Base-by-base conservation (phyloP, 2,888 invertebrate genomes). In the Amiota communis region DNA sequence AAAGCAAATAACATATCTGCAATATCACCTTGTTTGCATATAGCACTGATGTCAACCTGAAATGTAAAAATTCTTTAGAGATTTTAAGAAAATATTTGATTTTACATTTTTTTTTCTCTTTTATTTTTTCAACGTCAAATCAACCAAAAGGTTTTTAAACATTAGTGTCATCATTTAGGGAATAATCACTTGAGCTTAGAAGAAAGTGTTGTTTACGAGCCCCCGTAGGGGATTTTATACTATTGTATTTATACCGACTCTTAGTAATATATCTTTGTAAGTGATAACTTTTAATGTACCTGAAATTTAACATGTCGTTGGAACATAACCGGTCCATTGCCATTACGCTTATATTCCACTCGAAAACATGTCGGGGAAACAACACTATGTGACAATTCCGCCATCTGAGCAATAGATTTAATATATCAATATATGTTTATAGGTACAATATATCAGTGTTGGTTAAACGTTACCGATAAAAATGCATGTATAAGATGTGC, bases 401-500 rank as follows among this genome's bases (percentile, higher is more conserved):
- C 96, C 93, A 98, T 97, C 97, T 97, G 90, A 6, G 76, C 81
- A 13, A 46, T 17, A 10, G 53, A 72, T 64, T 65, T 20, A 51
- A 17, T 47, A 12, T 61, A 13, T 49, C 4, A 15, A 67, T 51
- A 56, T 17, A 23, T 23, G 23, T n/a, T n/a, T n/a, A n/a, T 23
- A 23, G 3, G 17, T 49, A 49, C 36, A 36, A 36, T 6, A 36
- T 36, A 36, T 36, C 2, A 6, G 6, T 36, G 36, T 36, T 6
- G 10, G 46, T 4, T 6, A 2, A 36, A 36, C 3, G 36, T 94
- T 91, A 98, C 98, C 91, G 98, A 98, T 84, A 99, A 92, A 91
- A 99, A 99, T 79, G 98, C 98, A 87, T 99, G 98, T 87, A 99
- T 98, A 74, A 99, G 92, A 90, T 99, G 99, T 20, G 99, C 99